phyloP scores from a whole-genome alignment of 2,797 vertebrate genomes.

The Halcyon leucocephala region DNA sequence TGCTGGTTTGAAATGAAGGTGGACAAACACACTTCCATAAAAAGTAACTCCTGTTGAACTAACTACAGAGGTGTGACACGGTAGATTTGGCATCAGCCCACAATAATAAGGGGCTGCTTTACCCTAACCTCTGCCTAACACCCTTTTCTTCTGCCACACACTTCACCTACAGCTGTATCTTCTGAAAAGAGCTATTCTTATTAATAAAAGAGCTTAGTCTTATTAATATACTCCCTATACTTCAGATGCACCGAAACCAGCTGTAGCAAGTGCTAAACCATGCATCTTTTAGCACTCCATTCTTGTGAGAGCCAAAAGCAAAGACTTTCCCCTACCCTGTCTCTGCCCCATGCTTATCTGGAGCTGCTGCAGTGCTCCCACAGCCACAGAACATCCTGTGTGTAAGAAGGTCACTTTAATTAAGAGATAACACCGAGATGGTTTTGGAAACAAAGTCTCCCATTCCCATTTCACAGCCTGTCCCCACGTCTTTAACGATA shows the following conservation, averaged over 20 bases:
- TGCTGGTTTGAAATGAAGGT: neutral
- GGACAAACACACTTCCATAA: neutral
- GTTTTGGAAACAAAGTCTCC: neutral
- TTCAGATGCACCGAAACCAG: neutral
- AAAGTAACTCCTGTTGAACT: neutral
- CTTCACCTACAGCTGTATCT: neutral
- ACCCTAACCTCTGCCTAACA: neutral
- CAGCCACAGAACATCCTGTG: neutral
- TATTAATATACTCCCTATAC: neutral
- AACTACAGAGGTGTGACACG: neutral
- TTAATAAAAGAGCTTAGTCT: too few relatives aligned
- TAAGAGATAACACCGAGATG: neutral
- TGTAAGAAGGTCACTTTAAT: neutral
- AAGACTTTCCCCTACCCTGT: neutral
- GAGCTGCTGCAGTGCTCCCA: neutral
- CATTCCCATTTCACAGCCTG: neutral
- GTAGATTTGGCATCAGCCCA: neutral
- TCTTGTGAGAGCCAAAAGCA: neutral
- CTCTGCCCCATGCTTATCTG: neutral
- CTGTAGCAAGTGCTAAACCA: accelerated
- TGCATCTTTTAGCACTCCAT: neutral
- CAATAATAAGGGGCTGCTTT: neutral
- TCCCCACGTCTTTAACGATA: neutral
- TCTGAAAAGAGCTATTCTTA: neutral
- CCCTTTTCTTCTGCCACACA: neutral